Base-by-base conservation (phyloP, 2,113 vertebrate genomes). In the Corynorhinus townsendii region DNA sequence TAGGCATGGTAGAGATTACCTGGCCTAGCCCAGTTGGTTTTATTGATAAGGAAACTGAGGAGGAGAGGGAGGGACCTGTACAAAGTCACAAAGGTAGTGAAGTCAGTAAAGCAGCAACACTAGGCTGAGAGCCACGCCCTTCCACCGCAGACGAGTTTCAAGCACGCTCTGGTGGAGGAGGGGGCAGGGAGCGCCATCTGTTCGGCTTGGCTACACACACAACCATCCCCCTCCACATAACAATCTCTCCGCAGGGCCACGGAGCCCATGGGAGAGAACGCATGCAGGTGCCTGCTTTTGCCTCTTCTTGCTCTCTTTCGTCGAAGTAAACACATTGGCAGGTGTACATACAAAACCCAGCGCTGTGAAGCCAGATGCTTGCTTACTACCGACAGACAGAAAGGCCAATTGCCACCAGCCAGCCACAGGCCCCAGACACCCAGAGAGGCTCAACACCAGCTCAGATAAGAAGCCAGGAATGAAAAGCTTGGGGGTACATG, bases 31-130 rank as follows among this genome's bases (percentile, higher is more conserved):
- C 45, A 35, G n/a, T 81, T 81, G 86, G 30, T 84, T 94, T 80
- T 93, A 93, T 19, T 86, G 95, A 90, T 47, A 85, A 88, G 81
- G 86, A 91, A 62, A 96, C 35, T 47, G 83, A 95, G 75, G 35
- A 52, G 45, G 64, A 92, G 72, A 68, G n/a, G 86, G 59, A 76
- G 84, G 45, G 56, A 52, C 38, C 62, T 4, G 33, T 43, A 62
- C 92, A 77, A 90, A 90, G 87, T 84, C 83, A 92, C 86, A 54
- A 43, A 90, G 86, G 40, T 22, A 87, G 47, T 26, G 11, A 76
- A 83, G 87, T 59, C 24, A 30, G 73, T n/a, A 26, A 75, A 71
- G 47, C 19, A 30, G 73, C 38, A 30, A 71, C 56, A 40, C 17
- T 0, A 22, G 80, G 69, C 24, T 2, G 4, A 47, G 7, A 62